Conservation (phyloP, 37 sponge, comb jelly and placozoan genomes). For the Axinella damicornis region DNA sequence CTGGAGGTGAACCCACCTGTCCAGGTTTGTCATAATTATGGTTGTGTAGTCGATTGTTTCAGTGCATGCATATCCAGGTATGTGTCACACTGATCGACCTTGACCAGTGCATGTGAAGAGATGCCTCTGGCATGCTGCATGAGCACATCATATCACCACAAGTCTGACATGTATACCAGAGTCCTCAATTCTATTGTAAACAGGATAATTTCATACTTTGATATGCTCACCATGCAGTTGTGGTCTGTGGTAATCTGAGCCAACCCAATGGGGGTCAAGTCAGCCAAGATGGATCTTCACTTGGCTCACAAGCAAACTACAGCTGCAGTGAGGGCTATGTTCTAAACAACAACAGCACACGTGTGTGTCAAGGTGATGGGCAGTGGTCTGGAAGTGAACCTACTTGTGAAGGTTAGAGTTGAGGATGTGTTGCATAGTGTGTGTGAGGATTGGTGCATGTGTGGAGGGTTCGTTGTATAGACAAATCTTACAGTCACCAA, state of each 20-base stretch:
- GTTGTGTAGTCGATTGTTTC: too few relatives aligned
- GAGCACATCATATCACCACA: not conserved
- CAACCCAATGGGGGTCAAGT: not conserved
- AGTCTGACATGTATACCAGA: too few relatives aligned
- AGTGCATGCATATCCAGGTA: constrained; percentile 2
- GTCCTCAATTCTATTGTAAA: too few relatives aligned
- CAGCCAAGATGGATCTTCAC: not conserved
- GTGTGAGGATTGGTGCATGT: too few relatives aligned
- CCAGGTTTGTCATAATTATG: too few relatives aligned
- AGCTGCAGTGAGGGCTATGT: constrained; percentile 7
- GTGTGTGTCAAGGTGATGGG: not conserved
- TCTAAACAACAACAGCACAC: not conserved
- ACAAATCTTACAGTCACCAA: too few relatives aligned
- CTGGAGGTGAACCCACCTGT: too few relatives aligned
- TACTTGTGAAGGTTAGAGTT: not conserved
- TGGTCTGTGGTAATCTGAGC: constrained; percentile 3
- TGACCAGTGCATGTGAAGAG: too few relatives aligned
- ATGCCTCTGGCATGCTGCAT: not conserved
- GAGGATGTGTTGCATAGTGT: too few relatives aligned
- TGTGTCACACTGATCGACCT: too few relatives aligned
- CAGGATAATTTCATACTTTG: too few relatives aligned
- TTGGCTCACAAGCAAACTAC: not conserved
- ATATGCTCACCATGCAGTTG: not conserved
- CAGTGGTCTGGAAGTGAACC: constrained; percentile 26
- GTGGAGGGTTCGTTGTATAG: too few relatives aligned